phyloP scores from a whole-genome alignment of 2,113 vertebrate species.

The Tympanuchus pallidicinctus region DNA sequence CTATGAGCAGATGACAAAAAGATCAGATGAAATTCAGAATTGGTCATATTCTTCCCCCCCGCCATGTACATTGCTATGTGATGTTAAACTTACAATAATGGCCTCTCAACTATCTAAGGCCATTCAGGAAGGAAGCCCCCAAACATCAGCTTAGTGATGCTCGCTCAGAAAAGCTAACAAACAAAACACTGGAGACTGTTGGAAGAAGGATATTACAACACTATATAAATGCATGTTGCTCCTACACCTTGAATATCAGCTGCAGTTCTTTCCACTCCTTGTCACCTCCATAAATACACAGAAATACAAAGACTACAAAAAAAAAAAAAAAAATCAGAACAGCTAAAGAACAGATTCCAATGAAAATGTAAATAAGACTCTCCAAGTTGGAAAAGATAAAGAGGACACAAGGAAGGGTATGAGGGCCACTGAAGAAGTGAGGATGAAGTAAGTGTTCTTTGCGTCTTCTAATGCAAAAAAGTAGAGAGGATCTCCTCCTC shows the following conservation, averaged over 20 bases:
- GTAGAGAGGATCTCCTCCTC: background rate
- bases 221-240: background rate
- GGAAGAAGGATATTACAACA: background rate
- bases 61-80: background rate
- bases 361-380: background rate
- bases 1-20: slow-evolving; percentile 18
- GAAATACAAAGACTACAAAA: background rate
- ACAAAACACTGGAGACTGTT: background rate
- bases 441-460: background rate
- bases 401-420: background rate
- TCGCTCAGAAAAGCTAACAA: background rate
- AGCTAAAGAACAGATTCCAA: background rate
- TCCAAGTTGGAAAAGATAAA: background rate
- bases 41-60: background rate
- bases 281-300: background rate
- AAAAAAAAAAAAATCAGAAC: background rate
- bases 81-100: background rate
- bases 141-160: background rate
- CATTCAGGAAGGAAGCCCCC: background rate
- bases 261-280: background rate
- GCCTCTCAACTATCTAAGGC: background rate
- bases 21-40: background rate
- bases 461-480: background rate
- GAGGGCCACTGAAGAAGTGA: background rate
- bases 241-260: background rate